Percentiles rank a stretch among this genome's conserved stretches.
Evolutionary conservation across 2,888 invertebrate genomes (phyloP).

Genomic region (Rhabditoides inermis): DNA sequence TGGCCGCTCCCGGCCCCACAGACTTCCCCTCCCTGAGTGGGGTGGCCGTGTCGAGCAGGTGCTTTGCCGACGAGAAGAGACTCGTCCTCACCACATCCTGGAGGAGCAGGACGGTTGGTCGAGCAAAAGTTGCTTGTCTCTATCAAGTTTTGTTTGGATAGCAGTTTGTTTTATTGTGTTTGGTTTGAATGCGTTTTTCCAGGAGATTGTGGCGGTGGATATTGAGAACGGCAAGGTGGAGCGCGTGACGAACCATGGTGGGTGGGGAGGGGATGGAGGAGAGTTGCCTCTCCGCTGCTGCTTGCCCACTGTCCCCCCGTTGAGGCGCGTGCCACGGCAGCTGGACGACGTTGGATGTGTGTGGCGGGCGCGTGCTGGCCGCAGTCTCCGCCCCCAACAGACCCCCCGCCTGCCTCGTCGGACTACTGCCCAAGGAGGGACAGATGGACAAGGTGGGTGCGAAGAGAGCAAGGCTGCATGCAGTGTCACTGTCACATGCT

Average conservation of each 20-base stretch:
- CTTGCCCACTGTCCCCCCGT: too few relatives aligned
- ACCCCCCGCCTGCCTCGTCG: constrained; percentile 33
- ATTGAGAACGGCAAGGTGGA: constrained; percentile 23
- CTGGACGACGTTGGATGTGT: constrained; percentile 42
- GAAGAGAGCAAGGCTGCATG: background rate
- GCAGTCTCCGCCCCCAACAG: constrained; percentile 36
- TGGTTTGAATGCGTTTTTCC: too few relatives aligned
- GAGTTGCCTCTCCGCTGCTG: too few relatives aligned
- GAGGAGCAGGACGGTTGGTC: constrained; percentile 34
- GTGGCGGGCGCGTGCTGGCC: constrained; percentile 32
- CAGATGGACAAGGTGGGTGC: constrained; percentile 14
- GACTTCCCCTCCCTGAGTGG: constrained; percentile 19
- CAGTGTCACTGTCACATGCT: background rate
- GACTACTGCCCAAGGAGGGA: constrained; percentile 18
- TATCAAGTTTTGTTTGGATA: too few relatives aligned
- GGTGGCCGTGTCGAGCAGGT: constrained; percentile 17
- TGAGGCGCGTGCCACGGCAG: constrained; percentile 23
- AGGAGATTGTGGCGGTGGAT: constrained; percentile 31
- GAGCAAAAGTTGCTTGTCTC: too few relatives aligned
- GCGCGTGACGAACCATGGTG: constrained; percentile 30
- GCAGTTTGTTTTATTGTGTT: too few relatives aligned
- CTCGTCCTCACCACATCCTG: constrained; percentile 34
- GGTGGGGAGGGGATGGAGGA: too few relatives aligned
- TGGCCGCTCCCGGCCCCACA: constrained; percentile 9
- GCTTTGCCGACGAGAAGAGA: constrained; percentile 30